Conservation (phyloP, 1,140 invertebrate genomes). For the Agrypnia vestita region DNA sequence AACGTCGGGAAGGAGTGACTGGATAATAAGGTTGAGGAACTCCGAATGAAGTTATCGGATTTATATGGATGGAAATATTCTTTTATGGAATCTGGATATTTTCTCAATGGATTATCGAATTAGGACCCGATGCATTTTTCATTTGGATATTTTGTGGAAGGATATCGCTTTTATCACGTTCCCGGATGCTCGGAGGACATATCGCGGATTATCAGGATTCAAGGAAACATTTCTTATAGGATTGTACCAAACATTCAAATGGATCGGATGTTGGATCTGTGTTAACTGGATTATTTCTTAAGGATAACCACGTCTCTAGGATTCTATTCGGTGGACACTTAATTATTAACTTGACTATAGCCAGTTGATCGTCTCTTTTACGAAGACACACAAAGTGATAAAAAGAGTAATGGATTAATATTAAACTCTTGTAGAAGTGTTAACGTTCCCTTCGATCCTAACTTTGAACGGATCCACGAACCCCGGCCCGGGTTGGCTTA, state of each 20-base stretch:
- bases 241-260: not conserved
- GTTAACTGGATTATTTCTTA: not conserved
- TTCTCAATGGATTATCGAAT: conserved; percentile 24
- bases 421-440: not conserved
- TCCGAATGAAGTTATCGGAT: conserved; percentile 41
- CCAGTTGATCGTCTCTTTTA: not conserved
- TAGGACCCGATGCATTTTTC: conserved; percentile 16
- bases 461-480: not conserved
- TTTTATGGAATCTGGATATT: conserved; percentile 31
- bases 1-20: conserved; percentile 56
- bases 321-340: conserved; percentile 5
- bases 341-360: not conserved
- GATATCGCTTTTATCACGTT: conserved; percentile 17
- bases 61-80: conserved; percentile 1
- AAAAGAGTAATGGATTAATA: not conserved
- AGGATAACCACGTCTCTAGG: not conserved
- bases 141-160: conserved; percentile 32
- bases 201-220: conserved; percentile 29
- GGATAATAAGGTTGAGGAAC: conserved; percentile 56
- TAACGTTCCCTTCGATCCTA: not conserved
- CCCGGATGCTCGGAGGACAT: conserved; percentile 32
- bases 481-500: not conserved
- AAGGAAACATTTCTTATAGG: conserved; percentile 22
- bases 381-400: not conserved
- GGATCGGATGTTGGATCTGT: conserved; percentile 26